Evolutionary conservation across 2,113 vertebrate species (phyloP), one percentile per base, ranked within the genome.

Genomic region (Corythaeola cristata): DNA sequence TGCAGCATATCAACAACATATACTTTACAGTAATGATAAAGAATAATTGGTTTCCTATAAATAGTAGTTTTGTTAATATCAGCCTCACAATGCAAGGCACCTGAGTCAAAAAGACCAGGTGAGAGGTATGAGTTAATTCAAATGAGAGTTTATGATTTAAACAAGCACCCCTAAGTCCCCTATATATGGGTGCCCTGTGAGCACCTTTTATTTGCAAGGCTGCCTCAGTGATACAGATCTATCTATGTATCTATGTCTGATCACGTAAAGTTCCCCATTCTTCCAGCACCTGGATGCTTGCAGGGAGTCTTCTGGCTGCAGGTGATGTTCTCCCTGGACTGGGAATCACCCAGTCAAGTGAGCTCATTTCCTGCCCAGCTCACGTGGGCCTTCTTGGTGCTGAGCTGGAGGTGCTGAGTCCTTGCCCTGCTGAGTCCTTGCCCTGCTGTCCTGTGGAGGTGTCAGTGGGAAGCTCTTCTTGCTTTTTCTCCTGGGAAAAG

Each of bases 321-420:
- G 66, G 50, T 69, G 47, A 58, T 53, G 87, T 11, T 88, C 55
- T 82, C 39, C 67, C 19, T 45, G 39, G 71, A 19, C 52, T 90
- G 85, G 72, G 94, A 94, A 64, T 91, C n/a, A 23, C 52, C 18
- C 56, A 6, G 26, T 12, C 26, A 59, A 41, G 11, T 91, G 97
- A 85, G 94, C 82, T 96, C 95, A 97, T 87, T 98, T 98, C 96
- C 97, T 97, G 93, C 85, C 62, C 77, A 80, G 60, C 33, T 98
- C 94, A 89, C 79, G 4, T 88, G 96, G 28, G 49, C 89, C 72
- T 95, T 95, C 76, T 82, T 94, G 37, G 93, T 49, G n/a, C 85
- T 55, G 78, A 94, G 71, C 79, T 97, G 97, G 53, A 97, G 86
- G 47, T 66, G 72, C 52, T 97, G 97, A 91, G 96, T 97, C n/a